These are phyloP conservation scores for Tyto alba DNA, from an alignment of 2,113 vertebrate genomes.

Conservation along the genomic window DNA sequence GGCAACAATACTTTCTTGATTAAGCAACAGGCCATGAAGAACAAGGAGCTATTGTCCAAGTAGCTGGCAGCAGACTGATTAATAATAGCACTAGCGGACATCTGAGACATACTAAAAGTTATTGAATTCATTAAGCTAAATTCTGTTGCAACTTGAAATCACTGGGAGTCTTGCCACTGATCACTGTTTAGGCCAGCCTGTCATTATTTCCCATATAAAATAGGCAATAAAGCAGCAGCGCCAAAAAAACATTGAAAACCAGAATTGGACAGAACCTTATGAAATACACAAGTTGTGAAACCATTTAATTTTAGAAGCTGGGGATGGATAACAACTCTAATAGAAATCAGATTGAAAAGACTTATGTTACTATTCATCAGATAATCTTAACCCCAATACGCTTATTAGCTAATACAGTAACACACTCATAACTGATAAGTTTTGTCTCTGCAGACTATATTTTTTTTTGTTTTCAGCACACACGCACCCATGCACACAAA, in stretches of 20 bases:
- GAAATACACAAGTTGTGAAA: background rate
- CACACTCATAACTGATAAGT: background rate
- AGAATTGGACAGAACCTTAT: background rate
- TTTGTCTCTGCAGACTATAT: background rate
- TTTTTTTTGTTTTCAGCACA: background rate
- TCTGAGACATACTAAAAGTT: conserved; percentile 33
- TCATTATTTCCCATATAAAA: background rate
- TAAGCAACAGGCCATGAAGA: conserved; percentile 23
- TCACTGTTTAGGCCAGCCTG: background rate
- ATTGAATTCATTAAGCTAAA: conserved; percentile 42
- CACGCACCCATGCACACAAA: background rate
- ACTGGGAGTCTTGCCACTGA: background rate
- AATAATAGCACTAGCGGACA: background rate
- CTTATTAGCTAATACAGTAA: background rate
- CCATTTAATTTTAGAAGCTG: background rate
- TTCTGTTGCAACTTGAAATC: conserved; percentile 15
- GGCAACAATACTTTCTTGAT: conserved; percentile 47
- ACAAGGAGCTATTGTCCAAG: conserved; percentile 41
- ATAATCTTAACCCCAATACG: background rate
- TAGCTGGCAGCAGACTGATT: conserved; percentile 34
- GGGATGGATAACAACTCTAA: background rate
- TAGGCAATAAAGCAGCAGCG: background rate
- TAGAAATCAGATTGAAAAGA: background rate
- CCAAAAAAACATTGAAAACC: background rate
- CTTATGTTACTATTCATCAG: background rate